Conservation (phyloP, 2,797 vertebrate species). For the Bucorvus abyssinicus region DNA sequence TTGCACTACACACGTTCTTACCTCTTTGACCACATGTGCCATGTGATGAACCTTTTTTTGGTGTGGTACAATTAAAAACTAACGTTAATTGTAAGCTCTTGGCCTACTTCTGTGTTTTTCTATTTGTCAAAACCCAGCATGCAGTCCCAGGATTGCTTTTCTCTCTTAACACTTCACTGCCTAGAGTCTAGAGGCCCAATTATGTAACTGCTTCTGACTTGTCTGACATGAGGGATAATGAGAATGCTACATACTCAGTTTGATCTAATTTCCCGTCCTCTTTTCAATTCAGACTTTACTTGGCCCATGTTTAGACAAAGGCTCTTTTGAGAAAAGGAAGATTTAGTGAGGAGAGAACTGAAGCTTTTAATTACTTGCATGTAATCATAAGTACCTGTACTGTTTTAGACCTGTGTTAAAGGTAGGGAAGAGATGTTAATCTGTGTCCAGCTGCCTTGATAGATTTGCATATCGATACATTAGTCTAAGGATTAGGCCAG, state of each 20-base stretch:
- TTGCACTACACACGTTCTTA: not conserved
- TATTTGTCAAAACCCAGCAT: slow-evolving; percentile 54
- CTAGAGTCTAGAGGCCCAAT: slow-evolving; percentile 58
- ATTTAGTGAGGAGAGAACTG: not conserved
- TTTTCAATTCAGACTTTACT: slow-evolving; percentile 40
- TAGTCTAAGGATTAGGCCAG: not conserved
- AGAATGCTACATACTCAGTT: slow-evolving; percentile 24
- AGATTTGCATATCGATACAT: not conserved
- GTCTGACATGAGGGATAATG: slow-evolving; percentile 55
- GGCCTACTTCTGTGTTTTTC: slow-evolving; percentile 46
- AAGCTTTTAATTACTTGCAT: not conserved
- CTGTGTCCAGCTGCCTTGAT: not conserved
- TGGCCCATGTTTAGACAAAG: slow-evolving; percentile 33
- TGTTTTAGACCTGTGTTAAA: not conserved
- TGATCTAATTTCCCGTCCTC: slow-evolving; percentile 65
- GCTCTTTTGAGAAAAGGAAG: not conserved
- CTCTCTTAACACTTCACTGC: slow-evolving; percentile 65
- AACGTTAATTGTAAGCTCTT: not conserved
- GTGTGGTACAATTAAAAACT: not conserved
- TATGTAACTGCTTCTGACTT: slow-evolving; percentile 60
- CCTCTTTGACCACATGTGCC: not conserved
- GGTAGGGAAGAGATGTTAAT: not conserved
- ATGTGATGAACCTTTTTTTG: not conserved
- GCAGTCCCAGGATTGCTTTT: slow-evolving; percentile 48
- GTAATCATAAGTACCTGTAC: not conserved